Conservation (phyloP, 2,888 invertebrate genomes). For the Acrobasis suavella region DNA sequence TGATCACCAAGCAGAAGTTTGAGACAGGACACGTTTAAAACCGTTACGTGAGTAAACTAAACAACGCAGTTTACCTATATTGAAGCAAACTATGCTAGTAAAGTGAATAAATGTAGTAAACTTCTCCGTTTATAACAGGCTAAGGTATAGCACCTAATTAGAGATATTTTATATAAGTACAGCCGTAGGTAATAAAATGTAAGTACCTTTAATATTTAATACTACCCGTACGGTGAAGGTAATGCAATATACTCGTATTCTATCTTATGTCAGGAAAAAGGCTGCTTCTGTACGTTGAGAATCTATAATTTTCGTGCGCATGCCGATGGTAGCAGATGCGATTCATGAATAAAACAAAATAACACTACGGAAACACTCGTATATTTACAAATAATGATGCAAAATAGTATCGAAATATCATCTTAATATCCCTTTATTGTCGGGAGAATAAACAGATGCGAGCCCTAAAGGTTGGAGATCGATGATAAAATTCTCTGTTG, state of each 20-base stretch:
- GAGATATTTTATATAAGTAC: no score
- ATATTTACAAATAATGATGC: slow-evolving; percentile 1
- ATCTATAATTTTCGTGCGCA: background rate
- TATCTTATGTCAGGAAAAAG: background rate
- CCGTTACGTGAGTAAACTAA: slow-evolving; percentile 3
- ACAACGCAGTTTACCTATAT: background rate
- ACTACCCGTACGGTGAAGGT: background rate
- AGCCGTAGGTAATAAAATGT: no score
- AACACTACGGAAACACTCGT: background rate
- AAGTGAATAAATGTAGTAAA: slow-evolving; percentile 1
- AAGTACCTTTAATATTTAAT: background rate
- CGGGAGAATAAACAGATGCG: slow-evolving; percentile 13
- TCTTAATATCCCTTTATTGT: slow-evolving; percentile 1
- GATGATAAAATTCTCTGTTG: slow-evolving; percentile 48
- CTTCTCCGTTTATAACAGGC: background rate
- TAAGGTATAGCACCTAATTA: background rate
- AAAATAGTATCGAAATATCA: slow-evolving; percentile 8
- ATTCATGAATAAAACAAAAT: slow-evolving; percentile 8
- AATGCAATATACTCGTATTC: background rate
- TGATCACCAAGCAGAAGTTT: slow-evolving; percentile 4
- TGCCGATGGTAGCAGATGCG: background rate
- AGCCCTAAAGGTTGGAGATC: slow-evolving; percentile 38
- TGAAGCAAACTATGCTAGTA: background rate
- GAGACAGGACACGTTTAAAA: background rate
- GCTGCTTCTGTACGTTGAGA: background rate